Evolutionary conservation across 2,888 invertebrate species (phyloP).

Genomic region (Hanleya hanleyi): DNA sequence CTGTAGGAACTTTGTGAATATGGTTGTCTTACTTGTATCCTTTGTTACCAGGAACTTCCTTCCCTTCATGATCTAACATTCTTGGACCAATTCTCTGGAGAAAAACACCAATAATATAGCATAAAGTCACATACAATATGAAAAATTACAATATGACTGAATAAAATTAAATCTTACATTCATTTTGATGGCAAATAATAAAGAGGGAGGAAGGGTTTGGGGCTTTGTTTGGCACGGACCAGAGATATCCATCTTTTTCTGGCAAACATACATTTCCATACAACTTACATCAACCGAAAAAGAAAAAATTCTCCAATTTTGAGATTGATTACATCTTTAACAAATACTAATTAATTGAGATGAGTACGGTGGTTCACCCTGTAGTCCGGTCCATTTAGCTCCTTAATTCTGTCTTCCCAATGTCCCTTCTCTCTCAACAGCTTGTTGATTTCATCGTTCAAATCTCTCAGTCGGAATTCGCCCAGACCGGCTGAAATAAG

Average conservation of each 20-base stretch:
- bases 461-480: constrained; percentile 96
- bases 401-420: constrained; percentile 98
- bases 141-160: neutral
- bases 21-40: constrained; percentile 88
- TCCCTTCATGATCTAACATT: constrained; percentile 77
- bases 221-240: no score
- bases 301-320: no score
- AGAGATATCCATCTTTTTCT: neutral
- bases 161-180: no score
- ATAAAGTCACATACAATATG: neutral
- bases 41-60: constrained; percentile 97
- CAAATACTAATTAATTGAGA: no score
- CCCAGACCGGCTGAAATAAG: constrained; percentile 89
- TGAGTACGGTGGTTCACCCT: constrained; percentile 59
- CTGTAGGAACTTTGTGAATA: no score
- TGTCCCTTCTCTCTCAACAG: constrained; percentile 94
- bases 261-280: neutral
- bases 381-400: constrained; percentile 93
- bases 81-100: constrained; percentile 86
- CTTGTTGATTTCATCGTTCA: constrained; percentile 99
- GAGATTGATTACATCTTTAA: no score
- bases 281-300: constrained; percentile 11
- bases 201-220: no score
- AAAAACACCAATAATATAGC: neutral
- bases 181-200: no score